Percentiles rank a stretch among this genome's conserved stretches.
Evolutionary conservation across 2,113 vertebrate species (phyloP).

Genomic region (Rhinopomastus cyanomelas): DNA sequence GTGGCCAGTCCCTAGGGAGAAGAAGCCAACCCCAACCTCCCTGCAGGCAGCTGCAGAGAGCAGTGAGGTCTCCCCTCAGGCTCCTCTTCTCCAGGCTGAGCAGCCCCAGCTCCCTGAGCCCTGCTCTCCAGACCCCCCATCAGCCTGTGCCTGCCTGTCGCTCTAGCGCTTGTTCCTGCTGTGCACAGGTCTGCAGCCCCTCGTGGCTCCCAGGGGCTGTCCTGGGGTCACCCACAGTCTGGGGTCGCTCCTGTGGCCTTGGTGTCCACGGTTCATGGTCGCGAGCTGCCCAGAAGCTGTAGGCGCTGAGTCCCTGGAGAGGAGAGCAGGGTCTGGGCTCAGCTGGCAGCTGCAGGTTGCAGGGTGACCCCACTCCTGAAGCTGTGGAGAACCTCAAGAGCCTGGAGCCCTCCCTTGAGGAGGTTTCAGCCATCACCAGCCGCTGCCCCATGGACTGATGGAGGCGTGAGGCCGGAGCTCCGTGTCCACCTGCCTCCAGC

Average conservation of each 20-base stretch:
- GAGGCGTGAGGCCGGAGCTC: background rate
- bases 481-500: background rate
- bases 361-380: background rate
- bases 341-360: background rate
- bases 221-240: background rate
- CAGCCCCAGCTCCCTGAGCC: too few species aligned
- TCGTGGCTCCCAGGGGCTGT: background rate
- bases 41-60: too few species aligned
- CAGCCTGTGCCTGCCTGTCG: too few species aligned
- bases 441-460: background rate
- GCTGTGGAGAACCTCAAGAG: rapidly evolving
- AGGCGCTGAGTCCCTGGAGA: background rate
- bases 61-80: too few species aligned
- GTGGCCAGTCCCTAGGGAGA: too few species aligned
- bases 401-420: background rate
- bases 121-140: too few species aligned
- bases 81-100: too few species aligned
- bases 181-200: too few species aligned
- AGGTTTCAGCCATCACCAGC: background rate
- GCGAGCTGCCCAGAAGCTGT: background rate
- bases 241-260: background rate
- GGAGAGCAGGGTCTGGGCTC: background rate
- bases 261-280: rapidly evolving
- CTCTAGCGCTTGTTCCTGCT: too few species aligned
- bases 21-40: too few species aligned